Evolutionary conservation across 2,888 invertebrate genomes (phyloP), one percentile per base, ranked within the genome.

Genomic region (Polia nebulosa): DNA sequence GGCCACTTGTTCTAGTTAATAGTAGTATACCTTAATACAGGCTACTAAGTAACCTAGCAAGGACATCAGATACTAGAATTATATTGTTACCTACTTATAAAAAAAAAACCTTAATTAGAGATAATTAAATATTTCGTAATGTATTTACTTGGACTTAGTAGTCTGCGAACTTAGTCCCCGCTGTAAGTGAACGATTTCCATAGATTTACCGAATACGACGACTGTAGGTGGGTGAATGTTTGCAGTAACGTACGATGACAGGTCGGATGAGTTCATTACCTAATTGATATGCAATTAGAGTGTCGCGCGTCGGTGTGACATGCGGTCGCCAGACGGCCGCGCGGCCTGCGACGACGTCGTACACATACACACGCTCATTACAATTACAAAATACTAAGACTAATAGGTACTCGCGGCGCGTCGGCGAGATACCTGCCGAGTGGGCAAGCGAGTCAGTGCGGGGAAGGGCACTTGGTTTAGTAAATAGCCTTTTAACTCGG

Each of bases 281-380:
- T 81, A 76, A 80, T 80, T 80, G 69, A 68, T 67, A 72, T 66
- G 73, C 78, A 82, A 78, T 81, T 69, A 72, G 61, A 70, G 67
- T 73, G 65, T 60, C 68, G 66, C 69, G 67, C 66, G 64, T 44
- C 63, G 57, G 44, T 69, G 66, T 62, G 63, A 61, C 72, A 61
- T 45, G 55, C 72, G 59, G 66, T 47, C 64, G 45, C 36, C 52
- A 45, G 47, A 29, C 62, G 61, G 58, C 51, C 59, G 34, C 41
- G 39, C 70, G 52, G 55, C 22, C 39, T 51, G 53, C 70, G 58
- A 32, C 56, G 57, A 34, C 57, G 56, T 5, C 20, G 36, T 17
- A 73, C 49, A 53, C 63, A 39, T 63, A 73, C 67, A 34, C 55
- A 36, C 66, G 59, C 34, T 74, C 72, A 74, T 71, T 74, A 81